These are phyloP conservation scores for Neopipo cinnamomea DNA, from an alignment of 2,113 vertebrate genomes.

Conservation along the genomic window DNA sequence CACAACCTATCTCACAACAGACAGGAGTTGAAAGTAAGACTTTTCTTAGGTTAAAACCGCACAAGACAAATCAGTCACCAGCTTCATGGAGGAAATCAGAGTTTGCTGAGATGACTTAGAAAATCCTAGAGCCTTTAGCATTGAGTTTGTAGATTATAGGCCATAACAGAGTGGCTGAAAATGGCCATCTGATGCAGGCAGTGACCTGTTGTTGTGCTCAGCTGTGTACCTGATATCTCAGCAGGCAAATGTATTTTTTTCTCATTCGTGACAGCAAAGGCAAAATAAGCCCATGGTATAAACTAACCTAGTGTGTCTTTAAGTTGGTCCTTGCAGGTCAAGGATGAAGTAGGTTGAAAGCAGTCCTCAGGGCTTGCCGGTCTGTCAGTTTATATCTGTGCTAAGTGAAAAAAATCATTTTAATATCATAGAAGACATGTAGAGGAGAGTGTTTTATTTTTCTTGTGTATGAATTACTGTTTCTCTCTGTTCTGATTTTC, in stretches of 20 bases:
- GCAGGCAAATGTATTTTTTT: neutral
- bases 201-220: neutral
- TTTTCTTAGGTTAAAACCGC: neutral
- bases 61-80: neutral
- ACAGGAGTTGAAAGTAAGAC: neutral
- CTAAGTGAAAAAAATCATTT: neutral
- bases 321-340: neutral
- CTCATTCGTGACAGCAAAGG: neutral
- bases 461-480: neutral
- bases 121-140: neutral
- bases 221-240: neutral
- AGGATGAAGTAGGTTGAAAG: constrained; percentile 28
- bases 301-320: neutral
- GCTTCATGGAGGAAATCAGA: neutral
- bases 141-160: neutral
- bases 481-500: neutral
- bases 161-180: neutral
- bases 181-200: neutral
- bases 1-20: neutral
- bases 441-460: neutral
- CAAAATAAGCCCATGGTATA: neutral
- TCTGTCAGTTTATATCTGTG: constrained; percentile 7
- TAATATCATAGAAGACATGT: neutral
- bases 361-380: neutral
- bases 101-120: neutral